A percentile compares a stretch with the other conserved stretches of the same genome.
Conservation (phyloP, 2,888 invertebrate species). For the Lydus trimaculatus region DNA sequence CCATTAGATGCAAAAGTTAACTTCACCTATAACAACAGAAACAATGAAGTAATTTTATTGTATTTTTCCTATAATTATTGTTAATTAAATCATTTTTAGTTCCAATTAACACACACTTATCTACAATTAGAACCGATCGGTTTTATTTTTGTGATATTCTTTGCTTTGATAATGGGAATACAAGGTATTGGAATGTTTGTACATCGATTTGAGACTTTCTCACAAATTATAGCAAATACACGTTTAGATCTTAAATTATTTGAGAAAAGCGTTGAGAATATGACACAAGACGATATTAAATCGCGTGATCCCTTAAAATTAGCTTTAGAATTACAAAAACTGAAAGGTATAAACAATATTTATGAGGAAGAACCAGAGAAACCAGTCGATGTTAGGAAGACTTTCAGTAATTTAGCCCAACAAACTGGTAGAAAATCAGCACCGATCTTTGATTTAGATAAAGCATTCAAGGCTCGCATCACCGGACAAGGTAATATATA, state of each 20-base stretch:
- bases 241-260: constrained; percentile 51
- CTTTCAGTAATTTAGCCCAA: constrained; percentile 79
- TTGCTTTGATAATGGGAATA: constrained; percentile 71
- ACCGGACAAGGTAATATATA: constrained; percentile 4
- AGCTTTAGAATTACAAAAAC: constrained; percentile 82
- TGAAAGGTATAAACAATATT: constrained; percentile 79
- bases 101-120: constrained; percentile 66
- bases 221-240: constrained; percentile 78
- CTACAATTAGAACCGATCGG: constrained; percentile 77
- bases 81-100: constrained; percentile 51
- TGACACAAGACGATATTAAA: constrained; percentile 82
- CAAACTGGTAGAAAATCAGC: constrained; percentile 35
- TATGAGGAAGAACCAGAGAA: constrained; percentile 84
- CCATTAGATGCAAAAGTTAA: constrained; percentile 67
- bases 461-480: constrained; percentile 46
- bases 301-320: constrained; percentile 91
- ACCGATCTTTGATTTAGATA: constrained; percentile 45
- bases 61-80: not conserved
- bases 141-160: constrained; percentile 76
- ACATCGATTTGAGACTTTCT: constrained; percentile 77
- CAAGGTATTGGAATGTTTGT: constrained; percentile 79
- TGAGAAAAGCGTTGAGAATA: constrained; percentile 66
- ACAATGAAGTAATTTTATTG: constrained; percentile 46
- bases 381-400: constrained; percentile 80
- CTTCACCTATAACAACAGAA: constrained; percentile 52